Evolutionary conservation across 1,140 invertebrate genomes (phyloP).

Genomic region (Anthonomus grandis): DNA sequence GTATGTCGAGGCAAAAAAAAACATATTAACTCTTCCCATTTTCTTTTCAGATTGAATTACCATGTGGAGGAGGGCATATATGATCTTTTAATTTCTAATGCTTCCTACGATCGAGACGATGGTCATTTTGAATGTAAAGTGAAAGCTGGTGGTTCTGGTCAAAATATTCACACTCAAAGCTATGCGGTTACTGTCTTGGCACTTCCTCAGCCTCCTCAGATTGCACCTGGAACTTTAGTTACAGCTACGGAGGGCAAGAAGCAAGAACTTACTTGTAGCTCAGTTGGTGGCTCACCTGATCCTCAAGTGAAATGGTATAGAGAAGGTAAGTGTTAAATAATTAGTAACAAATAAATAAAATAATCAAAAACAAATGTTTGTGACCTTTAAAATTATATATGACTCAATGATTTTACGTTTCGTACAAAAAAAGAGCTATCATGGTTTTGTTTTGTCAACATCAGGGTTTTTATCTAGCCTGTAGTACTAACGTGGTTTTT

Average conservation of each 20-base stretch:
- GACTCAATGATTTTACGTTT: too few species aligned
- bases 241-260: conserved; percentile 75
- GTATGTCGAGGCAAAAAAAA: background rate
- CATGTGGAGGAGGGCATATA: conserved; percentile 77
- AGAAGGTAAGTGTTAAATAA: conserved; percentile 51
- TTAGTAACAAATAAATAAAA: too few species aligned
- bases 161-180: conserved; percentile 77
- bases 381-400: too few species aligned
- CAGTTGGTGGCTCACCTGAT: conserved; percentile 82
- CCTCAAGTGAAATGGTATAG: conserved; percentile 78
- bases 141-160: conserved; percentile 78
- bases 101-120: conserved; percentile 85
- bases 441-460: too few species aligned
- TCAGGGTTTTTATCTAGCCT: too few species aligned
- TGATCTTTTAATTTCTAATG: conserved; percentile 81
- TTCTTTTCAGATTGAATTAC: conserved; percentile 66
- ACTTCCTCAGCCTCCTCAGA: conserved; percentile 72
- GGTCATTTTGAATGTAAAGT: conserved; percentile 87
- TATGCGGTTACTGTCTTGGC: conserved; percentile 83
- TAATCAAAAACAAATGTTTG: too few species aligned
- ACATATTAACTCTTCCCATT: background rate
- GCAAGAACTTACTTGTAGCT: conserved; percentile 77
- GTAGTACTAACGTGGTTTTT: too few species aligned
- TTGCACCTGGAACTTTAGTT: conserved; percentile 66
- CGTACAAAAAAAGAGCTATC: too few species aligned